phyloP scores from a whole-genome alignment of 2,113 vertebrate genomes.

The Elanoides forficatus region DNA sequence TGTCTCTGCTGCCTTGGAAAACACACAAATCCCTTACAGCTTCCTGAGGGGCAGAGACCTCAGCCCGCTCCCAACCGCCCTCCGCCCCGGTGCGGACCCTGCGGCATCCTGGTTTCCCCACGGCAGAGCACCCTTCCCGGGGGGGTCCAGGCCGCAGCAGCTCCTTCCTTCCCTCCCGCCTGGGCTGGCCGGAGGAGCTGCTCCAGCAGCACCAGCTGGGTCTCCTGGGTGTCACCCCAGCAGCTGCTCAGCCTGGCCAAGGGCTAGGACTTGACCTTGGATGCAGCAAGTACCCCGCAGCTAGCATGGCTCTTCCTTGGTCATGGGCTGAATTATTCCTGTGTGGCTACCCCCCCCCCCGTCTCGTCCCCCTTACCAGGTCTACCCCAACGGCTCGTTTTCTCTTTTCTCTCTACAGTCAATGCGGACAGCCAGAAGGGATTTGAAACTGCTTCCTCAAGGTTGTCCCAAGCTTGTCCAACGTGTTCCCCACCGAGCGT shows the following conservation, averaged over 20 bases:
- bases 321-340: background rate
- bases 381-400: background rate
- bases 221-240: background rate
- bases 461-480: background rate
- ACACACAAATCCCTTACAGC: constrained; percentile 19
- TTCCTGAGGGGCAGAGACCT: constrained; percentile 53
- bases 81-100: accelerated
- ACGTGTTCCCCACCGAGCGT: background rate
- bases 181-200: background rate
- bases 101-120: background rate
- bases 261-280: background rate
- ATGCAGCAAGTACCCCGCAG: accelerated
- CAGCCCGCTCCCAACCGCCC: background rate
- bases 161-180: background rate
- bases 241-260: background rate
- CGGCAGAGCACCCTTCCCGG: background rate
- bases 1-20: constrained; percentile 47
- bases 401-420: background rate
- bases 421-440: background rate
- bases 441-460: background rate
- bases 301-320: background rate
- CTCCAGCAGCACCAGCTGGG: background rate
- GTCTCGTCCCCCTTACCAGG: too few relatives aligned
- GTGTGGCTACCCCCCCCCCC: background rate
- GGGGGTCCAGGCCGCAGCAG: background rate